Evolutionary conservation across 2,113 vertebrate species (phyloP).

Genomic region (Puma concolor): DNA sequence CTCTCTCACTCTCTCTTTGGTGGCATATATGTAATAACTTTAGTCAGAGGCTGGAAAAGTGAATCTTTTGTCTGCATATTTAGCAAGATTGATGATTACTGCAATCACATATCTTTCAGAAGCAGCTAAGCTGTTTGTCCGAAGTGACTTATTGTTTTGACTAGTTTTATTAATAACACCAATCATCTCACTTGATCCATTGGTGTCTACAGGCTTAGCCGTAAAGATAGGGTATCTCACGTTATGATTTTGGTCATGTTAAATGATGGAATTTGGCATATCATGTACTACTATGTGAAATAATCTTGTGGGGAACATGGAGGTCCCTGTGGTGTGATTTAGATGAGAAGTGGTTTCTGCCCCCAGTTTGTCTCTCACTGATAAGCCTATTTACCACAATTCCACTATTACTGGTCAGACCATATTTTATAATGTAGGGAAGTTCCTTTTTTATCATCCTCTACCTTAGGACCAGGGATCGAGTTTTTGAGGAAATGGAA

Average conservation of each 20-base stretch:
- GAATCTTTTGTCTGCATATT: neutral
- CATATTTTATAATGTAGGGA: neutral
- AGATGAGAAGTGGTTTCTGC: neutral
- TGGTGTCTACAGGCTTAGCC: neutral
- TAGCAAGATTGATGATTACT: slow-evolving; percentile 23
- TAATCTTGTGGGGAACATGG: neutral
- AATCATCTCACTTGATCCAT: slow-evolving; percentile 6
- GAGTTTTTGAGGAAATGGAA: neutral
- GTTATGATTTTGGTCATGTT: neutral
- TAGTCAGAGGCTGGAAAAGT: slow-evolving; percentile 61
- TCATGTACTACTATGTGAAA: neutral
- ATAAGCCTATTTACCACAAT: neutral
- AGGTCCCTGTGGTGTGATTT: neutral
- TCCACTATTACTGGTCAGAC: neutral
- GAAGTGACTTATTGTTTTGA: slow-evolving; percentile 36
- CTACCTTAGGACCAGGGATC: neutral
- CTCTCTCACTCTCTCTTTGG: neutral
- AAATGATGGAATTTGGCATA: neutral
- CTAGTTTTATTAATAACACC: slow-evolving; percentile 26
- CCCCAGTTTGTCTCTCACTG: neutral
- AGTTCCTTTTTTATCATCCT: neutral
- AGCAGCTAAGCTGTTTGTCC: neutral
- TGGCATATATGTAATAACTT: slow-evolving; percentile 33
- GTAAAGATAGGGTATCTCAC: neutral
- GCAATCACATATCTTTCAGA: slow-evolving; percentile 20